Evolutionary conservation across 2,797 vertebrate genomes (phyloP).

Genomic region (Melanotaenia trifasciata): DNA sequence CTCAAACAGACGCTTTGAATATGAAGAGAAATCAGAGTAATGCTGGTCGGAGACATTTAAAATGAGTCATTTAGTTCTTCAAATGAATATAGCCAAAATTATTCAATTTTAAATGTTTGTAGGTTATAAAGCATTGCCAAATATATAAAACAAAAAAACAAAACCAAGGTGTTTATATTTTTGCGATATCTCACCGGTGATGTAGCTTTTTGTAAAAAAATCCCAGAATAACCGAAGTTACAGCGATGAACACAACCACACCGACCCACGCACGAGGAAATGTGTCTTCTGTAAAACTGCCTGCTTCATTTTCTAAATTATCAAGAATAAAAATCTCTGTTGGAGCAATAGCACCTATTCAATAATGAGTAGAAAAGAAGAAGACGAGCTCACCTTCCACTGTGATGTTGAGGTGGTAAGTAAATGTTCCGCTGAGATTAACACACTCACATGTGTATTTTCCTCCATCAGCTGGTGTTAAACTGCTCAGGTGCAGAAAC

Average conservation of each 20-base stretch:
- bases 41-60: background rate
- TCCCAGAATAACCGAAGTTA: constrained; percentile 1
- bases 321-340: background rate
- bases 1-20: background rate
- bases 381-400: constrained; percentile 37
- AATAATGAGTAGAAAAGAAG: background rate
- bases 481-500: constrained; percentile 45
- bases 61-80: background rate
- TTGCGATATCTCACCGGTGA: constrained; percentile 18
- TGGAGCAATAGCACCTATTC: background rate
- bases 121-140: too few relatives aligned
- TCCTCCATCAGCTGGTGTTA: constrained; percentile 57
- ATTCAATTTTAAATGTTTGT: too few relatives aligned
- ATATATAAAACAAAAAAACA: too few relatives aligned
- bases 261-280: fast-evolving
- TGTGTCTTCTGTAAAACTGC: fast-evolving
- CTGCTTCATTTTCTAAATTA: background rate
- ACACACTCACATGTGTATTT: constrained; percentile 45
- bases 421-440: fast-evolving
- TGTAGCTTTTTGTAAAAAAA: background rate
- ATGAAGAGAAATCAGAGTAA: background rate
- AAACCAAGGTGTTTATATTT: background rate
- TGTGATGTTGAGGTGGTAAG: constrained; percentile 1
- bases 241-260: background rate
- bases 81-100: background rate